phyloP scores from a whole-genome alignment of 2,113 vertebrate genomes.

The Arothron firmamentum region DNA sequence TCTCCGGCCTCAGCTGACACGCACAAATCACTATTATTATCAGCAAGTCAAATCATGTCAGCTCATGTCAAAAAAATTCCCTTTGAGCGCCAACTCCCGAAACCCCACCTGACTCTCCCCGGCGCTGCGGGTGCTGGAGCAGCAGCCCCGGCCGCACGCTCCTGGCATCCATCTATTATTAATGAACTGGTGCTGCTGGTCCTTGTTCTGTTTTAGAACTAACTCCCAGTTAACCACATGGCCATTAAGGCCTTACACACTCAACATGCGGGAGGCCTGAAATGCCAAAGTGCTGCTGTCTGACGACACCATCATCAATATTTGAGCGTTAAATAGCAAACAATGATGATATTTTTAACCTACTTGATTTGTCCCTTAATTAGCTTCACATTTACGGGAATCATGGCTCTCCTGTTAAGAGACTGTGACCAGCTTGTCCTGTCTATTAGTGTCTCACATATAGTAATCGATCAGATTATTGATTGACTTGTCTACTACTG shows the following conservation, averaged over 20 bases:
- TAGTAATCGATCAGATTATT: conserved; percentile 61
- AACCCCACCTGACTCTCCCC: conserved; percentile 1
- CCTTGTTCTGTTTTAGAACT: conserved; percentile 44
- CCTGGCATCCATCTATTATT: conserved; percentile 64
- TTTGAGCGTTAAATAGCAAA: conserved; percentile 11
- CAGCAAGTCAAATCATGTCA: conserved; percentile 9
- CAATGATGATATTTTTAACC: conserved; percentile 29
- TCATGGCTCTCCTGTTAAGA: conserved; percentile 12
- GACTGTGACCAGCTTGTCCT: conserved; percentile 32
- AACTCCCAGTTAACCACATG: conserved; percentile 39
- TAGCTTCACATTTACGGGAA: conserved; percentile 35
- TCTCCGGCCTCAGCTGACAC: conserved; percentile 14
- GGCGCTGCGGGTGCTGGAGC: conserved; percentile 2
- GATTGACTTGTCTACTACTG: conserved; percentile 52
- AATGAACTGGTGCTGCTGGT: conserved; percentile 58
- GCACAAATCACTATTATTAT: conserved; percentile 1
- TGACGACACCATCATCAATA: conserved; percentile 30
- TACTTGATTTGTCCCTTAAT: conserved; percentile 29
- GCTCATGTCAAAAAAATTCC: background rate
- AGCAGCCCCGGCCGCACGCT: conserved; percentile 38
- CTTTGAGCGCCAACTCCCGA: background rate
- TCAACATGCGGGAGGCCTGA: conserved; percentile 33
- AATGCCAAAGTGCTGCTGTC: conserved; percentile 13
- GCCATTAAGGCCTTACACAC: conserved; percentile 40
- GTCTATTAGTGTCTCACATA: conserved; percentile 49